Percentiles rank a stretch among this genome's conserved stretches.
Conservation (phyloP, 2,888 invertebrate species). For the Arrhopalites spinosus region DNA sequence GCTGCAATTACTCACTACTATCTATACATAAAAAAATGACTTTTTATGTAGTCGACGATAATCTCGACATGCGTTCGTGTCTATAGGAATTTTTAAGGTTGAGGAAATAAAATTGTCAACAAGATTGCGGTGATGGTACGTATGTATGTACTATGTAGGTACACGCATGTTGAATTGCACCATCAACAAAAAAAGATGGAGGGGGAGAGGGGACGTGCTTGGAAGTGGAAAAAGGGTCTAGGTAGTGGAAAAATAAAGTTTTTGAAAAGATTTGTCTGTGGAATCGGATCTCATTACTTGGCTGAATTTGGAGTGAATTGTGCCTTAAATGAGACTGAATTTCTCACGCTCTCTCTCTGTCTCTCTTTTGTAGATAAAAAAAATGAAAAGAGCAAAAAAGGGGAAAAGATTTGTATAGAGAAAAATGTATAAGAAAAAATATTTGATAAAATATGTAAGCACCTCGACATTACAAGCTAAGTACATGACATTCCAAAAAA, state of each 20-base stretch:
- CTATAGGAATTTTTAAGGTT: no score
- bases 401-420: not conserved
- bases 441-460: not conserved
- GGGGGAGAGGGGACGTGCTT: conserved; percentile 23
- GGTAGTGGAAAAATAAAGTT: conserved; percentile 27
- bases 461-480: not conserved
- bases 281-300: conserved; percentile 38
- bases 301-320: conserved; percentile 31
- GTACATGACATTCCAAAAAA: conserved; percentile 15
- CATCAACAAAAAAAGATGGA: not conserved
- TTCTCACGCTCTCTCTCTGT: not conserved
- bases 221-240: not conserved
- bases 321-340: conserved; percentile 29
- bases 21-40: no score
- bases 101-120: no score
- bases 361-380: not conserved
- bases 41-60: no score
- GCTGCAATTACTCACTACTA: no score
- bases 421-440: not conserved
- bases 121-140: no score
- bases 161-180: not conserved
- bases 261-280: conserved; percentile 20
- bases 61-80: no score
- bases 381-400: no score
- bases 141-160: no score